Evolutionary conservation across 2,113 vertebrate species (phyloP), one percentile per base, ranked within the genome.

Genomic region (Nothoprocta perdicaria): DNA sequence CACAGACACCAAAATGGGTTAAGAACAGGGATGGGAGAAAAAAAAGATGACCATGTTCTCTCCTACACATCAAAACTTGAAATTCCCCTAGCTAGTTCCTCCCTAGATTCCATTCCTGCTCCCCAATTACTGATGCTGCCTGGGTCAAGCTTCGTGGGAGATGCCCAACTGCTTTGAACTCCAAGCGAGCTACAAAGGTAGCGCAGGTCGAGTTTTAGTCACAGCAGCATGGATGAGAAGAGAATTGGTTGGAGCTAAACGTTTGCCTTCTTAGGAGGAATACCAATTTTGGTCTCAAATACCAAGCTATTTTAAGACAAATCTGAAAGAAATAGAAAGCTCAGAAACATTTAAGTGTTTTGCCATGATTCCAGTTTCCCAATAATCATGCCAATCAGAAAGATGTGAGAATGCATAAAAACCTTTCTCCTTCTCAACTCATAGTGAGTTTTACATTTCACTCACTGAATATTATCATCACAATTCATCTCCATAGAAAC

Each of bases 401-500:
- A 82, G 66, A 88, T 33, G 53, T 40, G 46, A 84, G 52, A 89
- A 33, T 10, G n/a, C 88, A 67, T 7, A 33, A 27, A 66, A 63
- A 66, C 41, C 14, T 41, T 40, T 92, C 66, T 90, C 63, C 71
- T 74, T 84, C 83, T 79, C 78, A 92, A 92, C 52, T 71, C 80
- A 84, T 48, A 71, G 69, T 10, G 35, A 86, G 84, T 82, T 88
- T 84, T 90, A 73, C 71, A 79, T 95, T 94, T 89, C 50, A 57
- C 88, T 90, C 0, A 4, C 53, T 58, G 62, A 48, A 9, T 86
- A 84, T 66, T 95, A 74, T 62, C 86, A 95, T 78, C 53, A 55
- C 53, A 88, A 86, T 83, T 94, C 73, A 79, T 95, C 84, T 79
- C 93, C 80, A 90, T 92, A 78, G 93, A 94, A 95, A 95, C 92